phyloP scores from a whole-genome alignment of 2,888 invertebrate genomes.

The Melitaea athalia region DNA sequence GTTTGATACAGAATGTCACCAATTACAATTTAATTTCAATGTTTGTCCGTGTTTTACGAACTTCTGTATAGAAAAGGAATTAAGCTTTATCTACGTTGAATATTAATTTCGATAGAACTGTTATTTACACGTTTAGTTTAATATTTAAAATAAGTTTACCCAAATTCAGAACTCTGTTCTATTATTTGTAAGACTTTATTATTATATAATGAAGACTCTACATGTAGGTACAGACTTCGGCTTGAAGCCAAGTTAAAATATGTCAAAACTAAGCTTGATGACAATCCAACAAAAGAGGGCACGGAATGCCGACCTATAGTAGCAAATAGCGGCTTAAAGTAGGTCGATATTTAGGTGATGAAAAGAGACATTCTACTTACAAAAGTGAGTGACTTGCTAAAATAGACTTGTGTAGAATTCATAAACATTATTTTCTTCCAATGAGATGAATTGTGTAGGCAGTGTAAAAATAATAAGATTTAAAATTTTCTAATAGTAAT shows the following conservation, averaged over 20 bases:
- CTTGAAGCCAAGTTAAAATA: constrained; percentile 7
- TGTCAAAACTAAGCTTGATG: constrained; percentile 10
- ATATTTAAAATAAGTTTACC: no score
- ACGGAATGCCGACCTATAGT: constrained; percentile 3
- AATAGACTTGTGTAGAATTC: not conserved
- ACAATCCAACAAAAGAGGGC: constrained; percentile 11
- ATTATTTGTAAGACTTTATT: no score
- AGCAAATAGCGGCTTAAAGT: constrained; percentile 8
- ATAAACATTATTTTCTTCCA: not conserved
- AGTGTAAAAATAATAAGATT: no score
- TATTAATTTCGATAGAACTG: no score
- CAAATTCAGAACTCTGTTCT: no score
- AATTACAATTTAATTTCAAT: not conserved
- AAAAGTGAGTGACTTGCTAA: not conserved
- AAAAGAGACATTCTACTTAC: not conserved
- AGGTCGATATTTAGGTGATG: constrained; percentile 13
- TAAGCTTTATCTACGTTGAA: no score
- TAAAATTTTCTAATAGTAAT: no score
- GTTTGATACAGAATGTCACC: not conserved
- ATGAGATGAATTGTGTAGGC: no score
- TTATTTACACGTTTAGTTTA: no score
- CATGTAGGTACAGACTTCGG: not conserved
- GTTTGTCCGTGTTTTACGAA: no score
- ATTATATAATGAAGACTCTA: no score
- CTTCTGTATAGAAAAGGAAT: no score